Base-by-base conservation (phyloP, 1,140 invertebrate genomes). In the Hyles vespertilio region DNA sequence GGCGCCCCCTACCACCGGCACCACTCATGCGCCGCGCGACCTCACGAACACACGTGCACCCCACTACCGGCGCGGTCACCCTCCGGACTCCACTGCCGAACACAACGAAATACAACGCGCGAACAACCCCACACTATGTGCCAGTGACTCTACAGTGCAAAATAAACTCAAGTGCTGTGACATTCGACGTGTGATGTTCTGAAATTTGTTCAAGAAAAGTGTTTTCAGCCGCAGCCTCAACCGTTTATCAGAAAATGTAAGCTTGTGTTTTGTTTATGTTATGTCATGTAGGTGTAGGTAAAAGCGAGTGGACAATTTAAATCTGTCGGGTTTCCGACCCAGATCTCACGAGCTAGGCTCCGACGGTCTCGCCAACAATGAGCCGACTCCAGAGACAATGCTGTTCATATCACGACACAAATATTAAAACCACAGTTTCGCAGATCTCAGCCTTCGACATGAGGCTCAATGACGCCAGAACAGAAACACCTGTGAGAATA, bases 401-500 rank as follows among this genome's bases (percentile, higher is more conserved):
- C 72, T 47, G 40, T 64, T 58, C 51, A 63, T 79, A 77, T 72
- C 76, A 70, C 72, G 80, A 84, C 77, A 86, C 61, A 72, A 74
- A 76, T 81, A 79, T 78, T 76, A 77, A 70, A 68, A 45, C 69
- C 59, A 71, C 69, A 74, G 71, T 80, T 80, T 84, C 81, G 72
- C 81, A 82, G 67, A 72, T 69, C 66, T 65, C 67, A 73, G 78
- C 78, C 79, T 85, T 85, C 81, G 67, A 67, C 69, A 70, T 69
- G 68, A 77, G 71, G 78, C 63, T 77, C 82, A 82, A 79, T 85
- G 82, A 83, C 85, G 75, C 66, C 57, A 56, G 67, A 70, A 73
- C 56, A 76, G 75, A 83, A 85, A 86, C 82, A 87, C 74, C 75
- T 88, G 84, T 88, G 85, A 79, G 85, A 88, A 86, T 70, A 80